Percentiles rank a stretch among this genome's conserved stretches.
Evolutionary conservation across 2,797 vertebrate species (phyloP).

Genomic region (Enteromius unitaeniatus): DNA sequence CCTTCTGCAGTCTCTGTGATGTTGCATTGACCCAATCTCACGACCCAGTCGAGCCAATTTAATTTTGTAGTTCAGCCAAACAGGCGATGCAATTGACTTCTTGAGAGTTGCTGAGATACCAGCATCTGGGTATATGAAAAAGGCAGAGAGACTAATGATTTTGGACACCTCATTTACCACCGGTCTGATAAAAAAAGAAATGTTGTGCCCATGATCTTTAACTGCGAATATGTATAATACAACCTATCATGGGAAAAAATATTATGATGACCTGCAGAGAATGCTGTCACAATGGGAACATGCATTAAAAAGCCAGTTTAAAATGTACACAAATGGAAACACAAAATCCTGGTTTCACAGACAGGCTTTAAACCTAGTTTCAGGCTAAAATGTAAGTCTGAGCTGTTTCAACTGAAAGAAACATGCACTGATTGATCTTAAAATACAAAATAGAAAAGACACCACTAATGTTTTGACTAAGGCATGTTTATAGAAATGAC

Average conservation of each 20-base stretch:
- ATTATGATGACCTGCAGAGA: neutral
- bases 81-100: conserved; percentile 17
- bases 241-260: conserved; percentile 4
- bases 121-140: conserved; percentile 33
- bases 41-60: conserved; percentile 42
- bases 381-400: too few relatives aligned
- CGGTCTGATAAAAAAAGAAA: conserved; percentile 23
- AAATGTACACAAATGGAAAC: neutral
- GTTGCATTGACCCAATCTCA: conserved; percentile 34
- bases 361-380: too few relatives aligned
- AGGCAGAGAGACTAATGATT: conserved; percentile 25
- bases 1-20: conserved; percentile 21
- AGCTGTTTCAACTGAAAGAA: too few relatives aligned
- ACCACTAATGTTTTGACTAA: too few relatives aligned
- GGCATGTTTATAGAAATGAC: too few relatives aligned
- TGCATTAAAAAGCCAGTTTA: neutral
- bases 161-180: conserved; percentile 24
- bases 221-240: conserved; percentile 6
- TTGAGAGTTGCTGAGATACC: conserved; percentile 30
- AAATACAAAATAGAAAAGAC: too few relatives aligned
- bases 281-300: neutral
- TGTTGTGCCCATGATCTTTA: conserved; percentile 26
- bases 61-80: conserved; percentile 33
- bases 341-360: neutral
- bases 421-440: too few relatives aligned